phyloP scores from a whole-genome alignment of 2,797 vertebrate genomes.

The Mionectes olivaceus region DNA sequence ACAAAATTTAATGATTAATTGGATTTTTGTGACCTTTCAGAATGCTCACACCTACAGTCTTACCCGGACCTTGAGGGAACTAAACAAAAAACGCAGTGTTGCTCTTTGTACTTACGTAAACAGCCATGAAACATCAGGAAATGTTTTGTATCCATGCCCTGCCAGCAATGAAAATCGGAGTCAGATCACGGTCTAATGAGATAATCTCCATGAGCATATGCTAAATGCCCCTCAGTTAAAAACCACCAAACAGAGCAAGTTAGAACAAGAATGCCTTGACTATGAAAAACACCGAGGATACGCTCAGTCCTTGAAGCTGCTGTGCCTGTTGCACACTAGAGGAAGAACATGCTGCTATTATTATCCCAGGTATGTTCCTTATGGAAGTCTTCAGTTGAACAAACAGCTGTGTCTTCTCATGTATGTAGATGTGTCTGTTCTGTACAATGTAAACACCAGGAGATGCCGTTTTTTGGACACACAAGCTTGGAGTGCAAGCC shows the following conservation, averaged over 20 bases:
- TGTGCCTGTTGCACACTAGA: background rate
- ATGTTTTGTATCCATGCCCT: background rate
- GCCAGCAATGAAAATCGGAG: background rate
- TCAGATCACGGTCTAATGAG: background rate
- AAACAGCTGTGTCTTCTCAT: background rate
- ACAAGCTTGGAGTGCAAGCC: background rate
- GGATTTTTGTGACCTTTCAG: background rate
- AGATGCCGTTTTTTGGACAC: background rate
- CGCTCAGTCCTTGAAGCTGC: background rate
- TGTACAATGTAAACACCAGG: rapidly evolving
- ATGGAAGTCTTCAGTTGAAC: background rate
- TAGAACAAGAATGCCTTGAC: background rate
- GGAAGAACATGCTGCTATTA: background rate
- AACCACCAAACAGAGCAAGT: background rate
- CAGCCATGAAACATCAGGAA: background rate
- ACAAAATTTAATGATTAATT: background rate
- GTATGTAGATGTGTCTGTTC: background rate
- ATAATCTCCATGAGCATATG: background rate
- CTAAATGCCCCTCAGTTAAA: background rate
- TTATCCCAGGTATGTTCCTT: rapidly evolving
- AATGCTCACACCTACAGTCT: background rate
- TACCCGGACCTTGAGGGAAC: background rate
- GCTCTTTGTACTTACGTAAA: background rate
- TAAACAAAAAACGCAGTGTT: background rate
- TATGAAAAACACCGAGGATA: background rate